Conservation (phyloP, 2,797 vertebrate genomes). For the Siniperca scherzeri region DNA sequence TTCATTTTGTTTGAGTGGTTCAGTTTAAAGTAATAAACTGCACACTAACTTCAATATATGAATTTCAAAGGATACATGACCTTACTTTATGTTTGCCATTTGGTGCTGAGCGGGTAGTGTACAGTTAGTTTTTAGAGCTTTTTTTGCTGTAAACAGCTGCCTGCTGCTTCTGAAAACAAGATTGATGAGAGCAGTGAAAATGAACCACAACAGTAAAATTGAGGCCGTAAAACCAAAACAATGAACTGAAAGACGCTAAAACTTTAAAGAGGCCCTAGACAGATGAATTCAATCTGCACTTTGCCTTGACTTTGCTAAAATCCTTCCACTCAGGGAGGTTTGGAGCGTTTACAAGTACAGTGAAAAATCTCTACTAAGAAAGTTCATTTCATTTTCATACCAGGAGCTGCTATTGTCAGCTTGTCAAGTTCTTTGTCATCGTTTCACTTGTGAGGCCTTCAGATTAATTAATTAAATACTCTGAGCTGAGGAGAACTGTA, state of each 20-base stretch:
- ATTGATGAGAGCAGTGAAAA: neutral
- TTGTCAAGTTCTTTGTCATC: neutral
- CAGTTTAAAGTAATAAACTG: neutral
- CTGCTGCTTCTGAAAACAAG: neutral
- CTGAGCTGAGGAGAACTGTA: conserved; percentile 7
- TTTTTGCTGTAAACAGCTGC: neutral
- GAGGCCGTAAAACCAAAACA: neutral
- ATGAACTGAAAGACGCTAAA: neutral
- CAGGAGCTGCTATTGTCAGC: conserved; percentile 15
- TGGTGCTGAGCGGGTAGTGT: neutral
- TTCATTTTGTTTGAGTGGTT: neutral
- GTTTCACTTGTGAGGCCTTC: conserved; percentile 5
- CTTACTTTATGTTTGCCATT: neutral
- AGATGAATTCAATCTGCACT: neutral
- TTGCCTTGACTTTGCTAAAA: conserved; percentile 4
- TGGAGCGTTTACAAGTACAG: neutral
- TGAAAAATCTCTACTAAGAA: neutral
- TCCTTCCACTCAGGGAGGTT: neutral
- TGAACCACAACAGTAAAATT: neutral
- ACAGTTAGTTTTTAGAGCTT: neutral
- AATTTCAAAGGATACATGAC: too few relatives aligned
- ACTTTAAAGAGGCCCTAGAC: neutral
- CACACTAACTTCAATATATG: neutral
- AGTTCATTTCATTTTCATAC: conserved; percentile 17
- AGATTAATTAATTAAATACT: conserved; percentile 13